These are phyloP conservation scores for Parapristionchus giblindavisi DNA, from an alignment of 2,888 invertebrate species.

Conservation along the genomic window DNA sequence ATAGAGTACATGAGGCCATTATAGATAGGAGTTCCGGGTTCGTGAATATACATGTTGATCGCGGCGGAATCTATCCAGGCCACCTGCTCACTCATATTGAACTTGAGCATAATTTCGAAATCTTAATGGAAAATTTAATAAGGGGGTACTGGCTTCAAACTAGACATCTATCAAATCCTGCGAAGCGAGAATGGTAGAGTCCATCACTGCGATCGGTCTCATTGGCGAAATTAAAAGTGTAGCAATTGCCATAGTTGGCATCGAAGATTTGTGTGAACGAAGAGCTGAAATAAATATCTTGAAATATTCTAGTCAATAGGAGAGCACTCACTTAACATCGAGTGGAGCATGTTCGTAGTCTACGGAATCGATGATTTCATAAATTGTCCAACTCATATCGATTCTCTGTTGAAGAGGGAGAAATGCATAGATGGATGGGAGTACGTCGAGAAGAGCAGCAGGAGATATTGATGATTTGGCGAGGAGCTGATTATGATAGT, in stretches of 20 bases:
- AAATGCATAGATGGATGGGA: conserved; percentile 1
- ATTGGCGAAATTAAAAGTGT: conserved; percentile 32
- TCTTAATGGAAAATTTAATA: background rate
- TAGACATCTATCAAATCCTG: background rate
- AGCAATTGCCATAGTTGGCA: conserved; percentile 14
- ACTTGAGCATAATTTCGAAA: conserved; percentile 14
- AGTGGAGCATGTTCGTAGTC: conserved; percentile 16
- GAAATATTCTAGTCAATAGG: background rate
- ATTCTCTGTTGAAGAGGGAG: background rate
- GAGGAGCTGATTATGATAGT: background rate
- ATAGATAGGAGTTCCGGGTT: conserved; percentile 5
- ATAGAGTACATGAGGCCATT: conserved; percentile 27
- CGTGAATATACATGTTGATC: conserved; percentile 20
- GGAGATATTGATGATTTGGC: background rate
- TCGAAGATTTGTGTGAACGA: conserved; percentile 15
- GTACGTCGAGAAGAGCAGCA: conserved; percentile 1
- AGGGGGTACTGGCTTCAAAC: background rate
- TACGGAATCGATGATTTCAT: conserved; percentile 22
- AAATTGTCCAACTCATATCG: background rate
- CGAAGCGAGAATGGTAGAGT: conserved; percentile 11
- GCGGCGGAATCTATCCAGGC: conserved; percentile 32
- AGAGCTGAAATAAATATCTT: background rate
- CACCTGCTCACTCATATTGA: conserved; percentile 22
- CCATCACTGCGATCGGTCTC: conserved; percentile 7
- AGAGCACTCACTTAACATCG: background rate